phyloP scores from a whole-genome alignment of 2,113 vertebrate species.

The Etheostoma cragini region DNA sequence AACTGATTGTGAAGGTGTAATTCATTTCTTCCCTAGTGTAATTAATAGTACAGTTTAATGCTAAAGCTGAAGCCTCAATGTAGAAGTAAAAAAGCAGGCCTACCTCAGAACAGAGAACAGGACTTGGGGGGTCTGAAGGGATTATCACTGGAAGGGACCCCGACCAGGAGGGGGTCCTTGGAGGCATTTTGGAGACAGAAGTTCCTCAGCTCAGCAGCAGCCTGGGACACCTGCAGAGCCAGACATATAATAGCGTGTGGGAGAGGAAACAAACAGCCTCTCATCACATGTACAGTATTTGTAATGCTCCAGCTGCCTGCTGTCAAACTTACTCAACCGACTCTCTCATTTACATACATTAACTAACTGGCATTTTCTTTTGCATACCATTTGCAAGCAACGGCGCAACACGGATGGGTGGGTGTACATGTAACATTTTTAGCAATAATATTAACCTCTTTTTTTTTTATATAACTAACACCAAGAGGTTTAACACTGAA shows the following conservation, averaged over 20 bases:
- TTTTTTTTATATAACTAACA: not conserved
- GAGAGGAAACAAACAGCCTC: constrained; percentile 1
- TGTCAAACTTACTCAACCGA: not conserved
- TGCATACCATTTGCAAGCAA: constrained; percentile 67
- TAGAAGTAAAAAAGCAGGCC: not conserved
- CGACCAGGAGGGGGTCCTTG: constrained; percentile 86
- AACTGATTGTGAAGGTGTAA: constrained; percentile 6
- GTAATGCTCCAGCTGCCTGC: not conserved
- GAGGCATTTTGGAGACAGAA: constrained; percentile 86
- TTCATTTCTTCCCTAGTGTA: constrained; percentile 6
- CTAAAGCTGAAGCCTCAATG: not conserved
- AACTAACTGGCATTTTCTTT: constrained; percentile 41
- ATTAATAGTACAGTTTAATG: constrained; percentile 1
- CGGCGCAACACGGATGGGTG: not conserved
- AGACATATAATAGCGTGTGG: constrained; percentile 18
- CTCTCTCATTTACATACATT: not conserved
- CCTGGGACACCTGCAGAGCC: constrained; percentile 83
- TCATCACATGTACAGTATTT: not conserved
- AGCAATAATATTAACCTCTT: not conserved
- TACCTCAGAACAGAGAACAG: constrained; percentile 85
- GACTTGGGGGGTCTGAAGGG: constrained; percentile 87
- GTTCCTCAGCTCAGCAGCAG: constrained; percentile 83
- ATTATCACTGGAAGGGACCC: constrained; percentile 86
- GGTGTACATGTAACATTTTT: not conserved
- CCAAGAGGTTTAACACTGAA: not conserved